Evolutionary conservation across 2,888 invertebrate genomes (phyloP), one percentile per base, ranked within the genome.

Genomic region (Nemapogon koenigi): DNA sequence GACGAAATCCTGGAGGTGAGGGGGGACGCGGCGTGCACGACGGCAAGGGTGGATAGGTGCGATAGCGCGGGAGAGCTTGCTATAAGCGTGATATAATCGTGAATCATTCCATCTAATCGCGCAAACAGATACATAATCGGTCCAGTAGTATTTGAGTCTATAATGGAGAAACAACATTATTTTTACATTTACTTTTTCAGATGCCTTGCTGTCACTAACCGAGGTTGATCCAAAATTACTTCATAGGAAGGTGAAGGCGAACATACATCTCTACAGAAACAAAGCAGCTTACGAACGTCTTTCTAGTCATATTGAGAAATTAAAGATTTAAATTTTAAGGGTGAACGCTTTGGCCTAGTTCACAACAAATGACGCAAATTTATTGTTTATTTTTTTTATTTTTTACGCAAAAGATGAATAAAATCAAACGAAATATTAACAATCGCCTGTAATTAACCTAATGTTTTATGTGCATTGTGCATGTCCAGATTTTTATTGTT

Each of bases 191-290:
- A 4, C 3, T 46, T 30, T 76, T 73, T 31, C 67, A 83, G 84
- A 76, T 48, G 78, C 81, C 0, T 53, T 84, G 37, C 68, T 83
- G 42, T 57, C 62, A 35, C 57, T 87, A 1, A 73, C 78, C 26
- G 69, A 72, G 40, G 58, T 86, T 17, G 80, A 85, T 49, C 81
- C 83, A 1, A 59, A 62, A 35, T 52, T 82, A 14, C 57, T 87
- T 7, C 61, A 79, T 51, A 71, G 81, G 46, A 87, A 87, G 62
- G 72, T 87, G 15, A 71, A 81, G 41, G 69, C 76, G 1, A 84
- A 83, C 46, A 81, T 81, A 43, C 64, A 76, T 35, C 66, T 87
- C 33, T 82, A 86, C 45, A 71, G 85, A 43, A 87, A 87, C 52
- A 82, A 84, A 51, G 51, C 63, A 38, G 83, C 73, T 3, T 78